Conservation (phyloP, 2,797 vertebrate genomes). For the Pteropus rufus region DNA sequence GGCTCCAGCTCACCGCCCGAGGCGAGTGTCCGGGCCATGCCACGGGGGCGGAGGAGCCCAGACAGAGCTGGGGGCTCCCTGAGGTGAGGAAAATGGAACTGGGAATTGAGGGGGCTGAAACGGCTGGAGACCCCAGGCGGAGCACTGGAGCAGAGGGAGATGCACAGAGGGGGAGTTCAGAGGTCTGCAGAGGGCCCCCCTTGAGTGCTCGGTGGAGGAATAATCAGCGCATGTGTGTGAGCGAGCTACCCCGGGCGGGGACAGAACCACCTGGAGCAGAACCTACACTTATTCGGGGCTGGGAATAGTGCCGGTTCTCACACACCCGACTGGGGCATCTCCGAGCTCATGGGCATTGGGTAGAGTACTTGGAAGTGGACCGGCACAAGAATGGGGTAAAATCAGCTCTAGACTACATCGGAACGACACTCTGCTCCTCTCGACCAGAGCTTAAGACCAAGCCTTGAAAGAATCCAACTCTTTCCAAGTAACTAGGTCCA, state of each 20-base stretch:
- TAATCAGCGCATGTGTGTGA: accelerated
- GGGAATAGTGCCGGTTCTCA: accelerated
- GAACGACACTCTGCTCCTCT: background rate
- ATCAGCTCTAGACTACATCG: too few relatives aligned
- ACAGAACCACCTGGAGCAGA: accelerated
- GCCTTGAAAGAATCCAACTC: background rate
- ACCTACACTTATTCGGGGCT: accelerated
- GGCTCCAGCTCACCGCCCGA: background rate
- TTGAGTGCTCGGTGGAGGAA: background rate
- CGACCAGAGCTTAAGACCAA: background rate
- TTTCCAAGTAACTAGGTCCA: background rate
- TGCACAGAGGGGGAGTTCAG: accelerated
- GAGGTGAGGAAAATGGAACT: background rate
- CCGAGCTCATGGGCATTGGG: accelerated
- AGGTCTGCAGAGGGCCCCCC: background rate
- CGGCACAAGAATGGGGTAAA: too few relatives aligned
- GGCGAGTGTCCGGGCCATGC: background rate
- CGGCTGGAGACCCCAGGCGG: background rate
- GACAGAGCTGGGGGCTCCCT: background rate
- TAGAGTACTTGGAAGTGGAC: accelerated
- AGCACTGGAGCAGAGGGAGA: too few relatives aligned
- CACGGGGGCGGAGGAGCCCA: accelerated
- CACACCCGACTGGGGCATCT: accelerated
- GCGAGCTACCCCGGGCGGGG: accelerated
- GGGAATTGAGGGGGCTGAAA: background rate